phyloP scores from a whole-genome alignment of 2,888 invertebrate genomes.

The Rhimphoctona megacephalus region DNA sequence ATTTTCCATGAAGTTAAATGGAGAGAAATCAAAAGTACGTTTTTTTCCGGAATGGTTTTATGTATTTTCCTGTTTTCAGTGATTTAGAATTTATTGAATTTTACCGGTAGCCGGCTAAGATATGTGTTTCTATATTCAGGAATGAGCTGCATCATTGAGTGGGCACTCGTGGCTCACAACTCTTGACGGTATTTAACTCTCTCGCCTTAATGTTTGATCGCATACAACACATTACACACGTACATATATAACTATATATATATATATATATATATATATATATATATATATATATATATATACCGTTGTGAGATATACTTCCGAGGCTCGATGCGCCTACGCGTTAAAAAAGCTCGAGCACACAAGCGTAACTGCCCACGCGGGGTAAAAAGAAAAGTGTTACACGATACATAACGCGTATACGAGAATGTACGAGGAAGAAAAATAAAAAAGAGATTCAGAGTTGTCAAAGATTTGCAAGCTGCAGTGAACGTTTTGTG shows the following conservation, averaged over 20 bases:
- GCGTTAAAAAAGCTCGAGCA: conserved; percentile 36
- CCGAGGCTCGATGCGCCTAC: conserved; percentile 42
- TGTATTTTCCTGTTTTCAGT: not conserved
- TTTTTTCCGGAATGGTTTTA: not conserved
- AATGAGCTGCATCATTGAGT: conserved; percentile 59
- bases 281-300: conserved; percentile 4
- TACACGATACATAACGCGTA: conserved; percentile 16
- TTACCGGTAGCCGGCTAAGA: conserved; percentile 30
- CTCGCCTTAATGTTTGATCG: conserved; percentile 56
- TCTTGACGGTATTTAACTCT: conserved; percentile 63
- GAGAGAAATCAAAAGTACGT: not conserved
- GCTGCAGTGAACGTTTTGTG: not conserved
- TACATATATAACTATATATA: too few relatives aligned
- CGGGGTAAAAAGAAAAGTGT: conserved; percentile 33
- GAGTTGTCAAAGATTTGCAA: conserved; percentile 8
- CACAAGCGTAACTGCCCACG: conserved; percentile 39
- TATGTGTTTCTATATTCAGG: conserved; percentile 43
- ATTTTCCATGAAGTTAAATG: not conserved
- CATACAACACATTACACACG: conserved; percentile 13
- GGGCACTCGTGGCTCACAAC: conserved; percentile 54
- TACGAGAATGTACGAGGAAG: not conserved
- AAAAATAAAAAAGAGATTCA: conserved; percentile 9
- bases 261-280: conserved; percentile 2
- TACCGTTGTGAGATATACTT: conserved; percentile 55
- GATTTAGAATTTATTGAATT: conserved; percentile 19